Percentiles rank a stretch among this genome's conserved stretches.
These are phyloP conservation scores for Betta splendens DNA, from an alignment of 2,797 vertebrate genomes.

Conservation along the genomic window DNA sequence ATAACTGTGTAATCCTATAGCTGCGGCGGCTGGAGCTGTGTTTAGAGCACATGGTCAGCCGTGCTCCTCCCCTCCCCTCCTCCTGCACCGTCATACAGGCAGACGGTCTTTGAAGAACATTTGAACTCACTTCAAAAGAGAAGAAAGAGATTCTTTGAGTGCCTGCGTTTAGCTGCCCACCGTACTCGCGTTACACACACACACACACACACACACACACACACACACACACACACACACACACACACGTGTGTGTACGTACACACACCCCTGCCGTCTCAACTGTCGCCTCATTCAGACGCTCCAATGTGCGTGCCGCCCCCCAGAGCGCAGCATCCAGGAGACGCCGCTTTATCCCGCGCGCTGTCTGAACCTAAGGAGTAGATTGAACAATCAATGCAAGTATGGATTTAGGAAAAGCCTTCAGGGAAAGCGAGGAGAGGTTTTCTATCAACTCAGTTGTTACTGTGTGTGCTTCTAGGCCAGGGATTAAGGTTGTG, in stretches of 20 bases:
- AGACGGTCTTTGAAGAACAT: conserved; percentile 84
- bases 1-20: conserved; percentile 39
- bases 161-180: conserved; percentile 76
- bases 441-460: conserved; percentile 58
- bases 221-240: conserved; percentile 25
- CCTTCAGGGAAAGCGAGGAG: conserved; percentile 53
- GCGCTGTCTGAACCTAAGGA: conserved; percentile 55
- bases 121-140: conserved; percentile 86
- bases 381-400: conserved; percentile 60
- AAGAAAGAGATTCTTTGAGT: conserved; percentile 83
- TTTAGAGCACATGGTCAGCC: conserved; percentile 61
- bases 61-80: conserved; percentile 32
- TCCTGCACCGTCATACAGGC: conserved; percentile 58
- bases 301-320: conserved; percentile 32
- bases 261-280: conserved; percentile 25
- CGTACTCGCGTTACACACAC: conserved; percentile 40
- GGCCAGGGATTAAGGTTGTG: conserved; percentile 61
- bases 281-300: conserved; percentile 52
- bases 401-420: conserved; percentile 61
- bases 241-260: conserved; percentile 9
- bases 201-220: conserved; percentile 18
- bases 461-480: conserved; percentile 63
- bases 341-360: conserved; percentile 42
- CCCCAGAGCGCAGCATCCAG: conserved; percentile 19
- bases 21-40: conserved; percentile 40